These are phyloP conservation scores for Pseudococcus jackbeardsleyi DNA, from an alignment of 2,888 invertebrate genomes.

Conservation along the genomic window DNA sequence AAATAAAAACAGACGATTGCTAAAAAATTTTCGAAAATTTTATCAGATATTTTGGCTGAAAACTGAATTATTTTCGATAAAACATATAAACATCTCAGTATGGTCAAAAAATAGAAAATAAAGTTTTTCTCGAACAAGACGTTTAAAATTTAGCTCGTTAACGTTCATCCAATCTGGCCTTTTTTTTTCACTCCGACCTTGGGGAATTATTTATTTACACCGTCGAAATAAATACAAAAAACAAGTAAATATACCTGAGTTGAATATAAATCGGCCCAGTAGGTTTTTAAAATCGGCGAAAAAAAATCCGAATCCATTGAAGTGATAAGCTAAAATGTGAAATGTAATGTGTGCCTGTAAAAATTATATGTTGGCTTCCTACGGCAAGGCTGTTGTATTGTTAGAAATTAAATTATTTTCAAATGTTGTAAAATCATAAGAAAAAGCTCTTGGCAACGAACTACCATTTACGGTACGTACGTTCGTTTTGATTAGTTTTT, in stretches of 20 bases:
- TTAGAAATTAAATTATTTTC: conserved; percentile 64
- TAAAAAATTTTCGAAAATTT: too few relatives aligned
- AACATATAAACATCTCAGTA: too few relatives aligned
- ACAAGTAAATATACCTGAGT: not conserved
- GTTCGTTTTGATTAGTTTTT: conserved; percentile 64
- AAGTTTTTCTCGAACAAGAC: not conserved
- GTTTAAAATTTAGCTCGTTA: not conserved
- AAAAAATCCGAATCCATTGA: conserved; percentile 23
- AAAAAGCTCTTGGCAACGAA: conserved; percentile 63
- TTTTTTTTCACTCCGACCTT: not conserved
- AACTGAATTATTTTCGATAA: too few relatives aligned
- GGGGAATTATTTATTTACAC: not conserved
- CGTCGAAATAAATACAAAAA: not conserved
- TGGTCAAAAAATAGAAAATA: too few relatives aligned
- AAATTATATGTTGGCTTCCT: conserved; percentile 41
- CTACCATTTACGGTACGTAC: conserved; percentile 49
- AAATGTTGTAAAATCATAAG: conserved; percentile 58
- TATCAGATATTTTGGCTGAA: too few relatives aligned
- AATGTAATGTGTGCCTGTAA: conserved; percentile 38
- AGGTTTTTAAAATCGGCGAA: not conserved
- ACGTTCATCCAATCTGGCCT: not conserved
- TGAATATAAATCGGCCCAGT: not conserved
- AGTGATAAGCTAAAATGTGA: conserved; percentile 33
- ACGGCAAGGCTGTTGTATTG: conserved; percentile 44
- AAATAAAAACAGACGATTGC: too few relatives aligned